Conservation (phyloP, 2,113 vertebrate genomes). For the Chloropsis hardwickii region DNA sequence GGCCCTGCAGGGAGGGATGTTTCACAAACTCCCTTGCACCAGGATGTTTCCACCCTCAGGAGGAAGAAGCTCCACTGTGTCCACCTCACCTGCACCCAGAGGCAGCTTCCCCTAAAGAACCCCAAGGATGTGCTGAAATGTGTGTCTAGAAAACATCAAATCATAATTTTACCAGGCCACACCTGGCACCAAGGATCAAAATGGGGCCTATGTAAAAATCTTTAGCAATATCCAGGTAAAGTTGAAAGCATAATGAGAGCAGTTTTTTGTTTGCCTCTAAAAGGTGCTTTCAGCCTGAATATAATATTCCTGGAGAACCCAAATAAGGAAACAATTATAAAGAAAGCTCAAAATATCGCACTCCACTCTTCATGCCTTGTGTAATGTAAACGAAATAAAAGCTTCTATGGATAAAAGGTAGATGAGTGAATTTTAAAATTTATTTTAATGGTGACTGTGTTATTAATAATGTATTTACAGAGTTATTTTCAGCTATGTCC, state of each 20-base stretch:
- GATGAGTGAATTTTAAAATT: not conserved
- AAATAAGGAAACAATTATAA: not conserved
- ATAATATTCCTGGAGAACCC: not conserved
- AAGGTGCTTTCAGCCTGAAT: not conserved
- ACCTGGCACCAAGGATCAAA: not conserved
- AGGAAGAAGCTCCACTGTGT: not conserved
- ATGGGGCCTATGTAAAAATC: not conserved
- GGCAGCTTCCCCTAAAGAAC: not conserved
- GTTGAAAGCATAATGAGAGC: not conserved
- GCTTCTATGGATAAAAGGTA: not conserved
- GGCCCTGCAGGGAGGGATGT: not conserved
- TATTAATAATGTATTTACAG: constrained; percentile 23
- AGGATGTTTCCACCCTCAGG: not conserved
- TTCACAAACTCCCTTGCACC: not conserved
- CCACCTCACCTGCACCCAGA: not conserved
- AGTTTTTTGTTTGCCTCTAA: not conserved
- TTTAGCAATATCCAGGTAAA: not conserved
- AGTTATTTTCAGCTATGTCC: not conserved
- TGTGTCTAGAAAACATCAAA: not conserved
- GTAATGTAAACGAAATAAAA: not conserved
- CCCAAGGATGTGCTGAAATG: not conserved
- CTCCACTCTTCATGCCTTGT: not conserved
- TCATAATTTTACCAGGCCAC: not conserved
- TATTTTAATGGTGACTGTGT: not conserved
- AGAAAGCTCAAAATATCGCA: not conserved